Percentiles rank a stretch among this genome's conserved stretches.
Conservation (phyloP, 1,140 invertebrate species). For the Ceratina australensis region DNA sequence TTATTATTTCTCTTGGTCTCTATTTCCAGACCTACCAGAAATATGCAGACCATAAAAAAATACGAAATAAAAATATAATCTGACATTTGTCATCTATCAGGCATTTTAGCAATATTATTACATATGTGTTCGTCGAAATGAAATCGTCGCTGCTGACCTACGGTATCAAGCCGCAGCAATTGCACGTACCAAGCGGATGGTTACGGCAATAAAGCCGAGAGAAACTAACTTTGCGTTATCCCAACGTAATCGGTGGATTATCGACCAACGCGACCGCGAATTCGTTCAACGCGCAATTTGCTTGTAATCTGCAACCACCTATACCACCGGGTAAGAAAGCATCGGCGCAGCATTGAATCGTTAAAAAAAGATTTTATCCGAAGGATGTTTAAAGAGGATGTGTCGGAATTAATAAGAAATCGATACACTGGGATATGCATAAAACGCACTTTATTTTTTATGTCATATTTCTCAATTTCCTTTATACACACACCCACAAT, state of each 20-base stretch:
- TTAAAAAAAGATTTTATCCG: conserved; percentile 39
- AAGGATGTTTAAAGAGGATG: conserved; percentile 40
- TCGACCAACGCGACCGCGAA: conserved; percentile 9
- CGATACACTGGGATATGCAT: conserved; percentile 12
- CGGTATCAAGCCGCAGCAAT: neutral
- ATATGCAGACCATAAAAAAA: too few relatives aligned
- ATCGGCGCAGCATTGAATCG: conserved; percentile 4
- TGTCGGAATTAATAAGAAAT: conserved; percentile 35
- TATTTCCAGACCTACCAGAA: too few relatives aligned
- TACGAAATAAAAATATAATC: too few relatives aligned
- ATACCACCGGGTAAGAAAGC: neutral
- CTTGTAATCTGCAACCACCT: conserved; percentile 8
- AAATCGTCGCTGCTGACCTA: neutral
- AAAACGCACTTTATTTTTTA: neutral
- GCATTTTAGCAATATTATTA: neutral
- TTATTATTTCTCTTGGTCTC: too few relatives aligned
- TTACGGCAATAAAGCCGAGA: neutral
- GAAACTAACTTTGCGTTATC: neutral
- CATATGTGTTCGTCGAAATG: neutral
- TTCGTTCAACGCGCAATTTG: conserved; percentile 14
- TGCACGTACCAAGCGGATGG: neutral
- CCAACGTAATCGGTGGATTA: neutral
- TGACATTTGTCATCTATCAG: too few relatives aligned
- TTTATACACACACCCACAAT: too few relatives aligned
- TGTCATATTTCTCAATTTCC: neutral